Conservation (phyloP, 2,113 vertebrate species). For the Spermophilus dauricus region DNA sequence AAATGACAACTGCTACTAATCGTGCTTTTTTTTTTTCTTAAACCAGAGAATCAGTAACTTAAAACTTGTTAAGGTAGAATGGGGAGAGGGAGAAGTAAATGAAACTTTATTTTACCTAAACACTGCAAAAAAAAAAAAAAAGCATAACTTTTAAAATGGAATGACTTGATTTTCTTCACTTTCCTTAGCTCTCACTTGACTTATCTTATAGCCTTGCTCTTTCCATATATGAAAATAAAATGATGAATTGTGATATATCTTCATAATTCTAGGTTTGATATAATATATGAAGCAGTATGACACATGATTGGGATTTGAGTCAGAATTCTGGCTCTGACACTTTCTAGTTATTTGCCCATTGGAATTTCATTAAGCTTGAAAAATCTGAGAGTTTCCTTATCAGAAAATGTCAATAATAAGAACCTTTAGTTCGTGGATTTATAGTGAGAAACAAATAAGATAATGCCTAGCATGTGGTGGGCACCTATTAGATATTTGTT, state of each 20-base stretch:
- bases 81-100: background rate
- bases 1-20: background rate
- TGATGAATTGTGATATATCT: background rate
- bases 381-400: background rate
- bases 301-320: background rate
- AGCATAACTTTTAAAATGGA: background rate
- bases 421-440: background rate
- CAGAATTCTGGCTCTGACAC: background rate
- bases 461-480: background rate
- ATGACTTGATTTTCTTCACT: background rate
- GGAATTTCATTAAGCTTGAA: background rate
- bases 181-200: conserved; percentile 28
- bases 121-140: background rate
- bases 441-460: conserved; percentile 30
- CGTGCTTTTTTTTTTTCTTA: background rate
- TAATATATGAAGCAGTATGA: background rate
- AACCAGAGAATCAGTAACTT: background rate
- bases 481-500: background rate
- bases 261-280: background rate
- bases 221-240: background rate
- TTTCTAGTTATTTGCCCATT: background rate
- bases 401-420: background rate
- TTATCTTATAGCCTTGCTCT: background rate
- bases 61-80: background rate
- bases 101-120: background rate